Evolutionary conservation across 2,888 invertebrate species (phyloP).

Genomic region (Drosophila picticornis): DNA sequence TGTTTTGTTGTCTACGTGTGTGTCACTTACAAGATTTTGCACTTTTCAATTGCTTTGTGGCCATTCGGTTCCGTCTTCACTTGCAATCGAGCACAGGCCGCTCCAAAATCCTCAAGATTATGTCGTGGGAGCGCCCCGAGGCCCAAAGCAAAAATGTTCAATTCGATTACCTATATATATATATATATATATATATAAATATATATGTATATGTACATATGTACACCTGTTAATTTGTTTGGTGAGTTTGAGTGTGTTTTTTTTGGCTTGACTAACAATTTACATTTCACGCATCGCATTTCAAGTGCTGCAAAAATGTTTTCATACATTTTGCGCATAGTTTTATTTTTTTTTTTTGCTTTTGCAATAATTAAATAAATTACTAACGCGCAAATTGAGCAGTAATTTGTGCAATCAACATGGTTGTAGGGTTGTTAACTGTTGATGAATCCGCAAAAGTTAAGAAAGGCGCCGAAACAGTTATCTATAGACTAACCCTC

Average conservation of each 20-base stretch:
- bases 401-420: conserved; percentile 5
- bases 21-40: conserved; percentile 30
- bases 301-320: conserved; percentile 38
- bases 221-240: conserved; percentile 13
- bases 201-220: neutral
- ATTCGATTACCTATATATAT: conserved; percentile 7
- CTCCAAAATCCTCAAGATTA: conserved; percentile 44
- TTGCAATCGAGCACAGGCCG: conserved; percentile 45
- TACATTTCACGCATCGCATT: conserved; percentile 33
- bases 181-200: neutral
- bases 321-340: conserved; percentile 40
- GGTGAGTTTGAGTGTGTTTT: neutral
- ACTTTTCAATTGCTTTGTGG: conserved; percentile 45
- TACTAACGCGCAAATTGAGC: conserved; percentile 10
- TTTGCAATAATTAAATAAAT: conserved; percentile 62
- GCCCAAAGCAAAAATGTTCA: conserved; percentile 36
- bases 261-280: conserved; percentile 49
- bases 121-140: conserved; percentile 66
- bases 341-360: conserved; percentile 22
- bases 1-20: neutral
- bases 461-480: neutral
- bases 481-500: neutral
- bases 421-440: neutral
- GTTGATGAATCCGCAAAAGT: neutral
- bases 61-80: conserved; percentile 59